phyloP scores from a whole-genome alignment of 2,888 invertebrate species.

The Pristionchus arcanus region DNA sequence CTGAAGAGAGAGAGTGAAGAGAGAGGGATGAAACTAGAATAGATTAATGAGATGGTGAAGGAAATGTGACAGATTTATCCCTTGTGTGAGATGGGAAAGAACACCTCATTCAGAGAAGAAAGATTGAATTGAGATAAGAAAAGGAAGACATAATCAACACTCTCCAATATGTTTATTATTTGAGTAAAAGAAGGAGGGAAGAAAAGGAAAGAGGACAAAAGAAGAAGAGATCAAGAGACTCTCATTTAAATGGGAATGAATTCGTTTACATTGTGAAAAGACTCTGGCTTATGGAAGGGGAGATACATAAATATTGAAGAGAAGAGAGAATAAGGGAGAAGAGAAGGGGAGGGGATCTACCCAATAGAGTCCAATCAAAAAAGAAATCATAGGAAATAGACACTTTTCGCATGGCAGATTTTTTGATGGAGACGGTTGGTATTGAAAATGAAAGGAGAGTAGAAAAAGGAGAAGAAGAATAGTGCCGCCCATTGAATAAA shows the following conservation, averaged over 20 bases:
- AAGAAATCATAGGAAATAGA: slow-evolving; percentile 33
- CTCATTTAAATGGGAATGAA: slow-evolving; percentile 37
- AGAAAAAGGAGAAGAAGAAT: background rate
- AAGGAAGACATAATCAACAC: slow-evolving; percentile 12
- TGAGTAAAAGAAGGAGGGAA: background rate
- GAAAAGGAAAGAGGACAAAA: slow-evolving; percentile 8
- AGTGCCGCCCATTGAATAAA: background rate
- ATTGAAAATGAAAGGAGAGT: slow-evolving; percentile 12
- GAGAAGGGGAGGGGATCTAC: background rate
- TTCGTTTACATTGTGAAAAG: slow-evolving; percentile 49
- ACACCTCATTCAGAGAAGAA: background rate
- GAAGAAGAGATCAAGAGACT: background rate
- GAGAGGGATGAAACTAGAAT: background rate
- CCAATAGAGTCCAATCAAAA: slow-evolving; percentile 23
- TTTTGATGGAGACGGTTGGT: slow-evolving; percentile 10
- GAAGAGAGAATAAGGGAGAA: slow-evolving; percentile 10
- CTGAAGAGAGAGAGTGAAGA: background rate
- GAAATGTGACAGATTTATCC: slow-evolving; percentile 1
- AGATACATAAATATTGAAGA: slow-evolving; percentile 18
- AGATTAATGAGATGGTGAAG: background rate
- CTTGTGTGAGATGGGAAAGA: slow-evolving; percentile 14
- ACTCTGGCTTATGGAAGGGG: slow-evolving; percentile 30
- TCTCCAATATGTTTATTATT: slow-evolving; percentile 1
- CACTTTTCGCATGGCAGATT: slow-evolving; percentile 11
- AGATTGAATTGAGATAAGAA: slow-evolving; percentile 27